These are phyloP conservation scores for Pocillopora meandrina DNA, from an alignment of 92 coral and sea anemone genomes.

Conservation along the genomic window DNA sequence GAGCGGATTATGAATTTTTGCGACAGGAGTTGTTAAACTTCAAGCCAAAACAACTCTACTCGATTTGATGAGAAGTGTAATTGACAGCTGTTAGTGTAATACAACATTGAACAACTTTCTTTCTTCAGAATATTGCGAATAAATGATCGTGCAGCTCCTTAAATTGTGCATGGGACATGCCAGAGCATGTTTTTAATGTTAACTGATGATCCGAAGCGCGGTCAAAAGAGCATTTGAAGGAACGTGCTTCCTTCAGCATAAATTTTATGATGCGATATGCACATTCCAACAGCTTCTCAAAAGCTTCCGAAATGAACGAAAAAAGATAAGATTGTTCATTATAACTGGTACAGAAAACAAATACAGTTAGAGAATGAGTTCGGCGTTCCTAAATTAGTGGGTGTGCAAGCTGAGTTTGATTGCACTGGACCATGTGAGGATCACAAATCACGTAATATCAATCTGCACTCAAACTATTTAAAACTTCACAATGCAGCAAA, in stretches of 20 bases:
- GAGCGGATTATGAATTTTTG: neutral
- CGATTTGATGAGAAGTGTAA: neutral
- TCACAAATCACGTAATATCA: neutral
- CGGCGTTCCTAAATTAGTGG: neutral
- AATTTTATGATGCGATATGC: neutral
- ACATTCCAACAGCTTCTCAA: neutral
- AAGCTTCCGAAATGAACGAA: neutral
- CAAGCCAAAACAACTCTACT: neutral
- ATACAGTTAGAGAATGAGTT: neutral
- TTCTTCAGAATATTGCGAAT: neutral
- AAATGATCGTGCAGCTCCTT: neutral
- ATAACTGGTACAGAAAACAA: neutral
- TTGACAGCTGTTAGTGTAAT: neutral
- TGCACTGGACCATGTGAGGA: neutral
- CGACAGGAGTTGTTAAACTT: neutral
- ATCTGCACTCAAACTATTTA: neutral
- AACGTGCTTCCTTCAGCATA: neutral
- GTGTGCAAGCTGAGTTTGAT: neutral
- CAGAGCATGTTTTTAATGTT: neutral
- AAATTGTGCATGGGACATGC: neutral
- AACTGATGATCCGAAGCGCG: neutral
- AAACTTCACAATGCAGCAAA: neutral
- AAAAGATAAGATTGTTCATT: neutral
- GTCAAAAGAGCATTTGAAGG: conserved; percentile 22
- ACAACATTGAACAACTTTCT: neutral